A percentile compares a stretch with the other conserved stretches of the same genome.
phyloP scores from a whole-genome alignment of 2,888 invertebrate species.

The Bedellia somnulentella region DNA sequence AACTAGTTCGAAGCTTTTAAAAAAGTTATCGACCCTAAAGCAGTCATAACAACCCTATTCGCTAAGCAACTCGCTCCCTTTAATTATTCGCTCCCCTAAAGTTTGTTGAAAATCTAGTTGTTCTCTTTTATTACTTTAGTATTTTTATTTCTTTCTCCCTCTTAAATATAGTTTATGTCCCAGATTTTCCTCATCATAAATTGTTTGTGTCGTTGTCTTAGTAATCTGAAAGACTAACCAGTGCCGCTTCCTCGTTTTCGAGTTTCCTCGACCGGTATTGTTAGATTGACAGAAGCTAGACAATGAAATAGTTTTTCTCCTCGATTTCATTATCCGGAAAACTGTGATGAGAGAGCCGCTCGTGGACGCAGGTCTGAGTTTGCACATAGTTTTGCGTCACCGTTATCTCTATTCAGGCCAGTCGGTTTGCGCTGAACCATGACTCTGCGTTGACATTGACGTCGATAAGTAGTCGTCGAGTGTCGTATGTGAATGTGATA shows the following conservation, averaged over 20 bases:
- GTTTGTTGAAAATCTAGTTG: constrained; percentile 37
- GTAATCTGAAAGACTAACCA: no score
- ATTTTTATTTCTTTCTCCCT: constrained; percentile 34
- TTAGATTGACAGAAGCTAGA: constrained; percentile 19
- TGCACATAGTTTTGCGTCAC: constrained; percentile 34
- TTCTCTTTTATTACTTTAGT: constrained; percentile 38
- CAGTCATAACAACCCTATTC: constrained; percentile 53
- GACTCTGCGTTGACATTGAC: constrained; percentile 44
- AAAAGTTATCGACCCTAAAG: constrained; percentile 52
- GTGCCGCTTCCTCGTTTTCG: constrained; percentile 19
- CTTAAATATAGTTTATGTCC: no score
- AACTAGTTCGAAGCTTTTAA: no score
- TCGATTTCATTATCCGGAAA: constrained; percentile 28
- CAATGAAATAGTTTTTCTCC: constrained; percentile 23
- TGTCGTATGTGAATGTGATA: constrained; percentile 25
- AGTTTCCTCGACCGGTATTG: constrained; percentile 20
- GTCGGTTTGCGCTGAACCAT: constrained; percentile 37
- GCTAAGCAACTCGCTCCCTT: constrained; percentile 48
- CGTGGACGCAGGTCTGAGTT: constrained; percentile 24
- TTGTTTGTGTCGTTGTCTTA: no score
- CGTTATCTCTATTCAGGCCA: constrained; percentile 39
- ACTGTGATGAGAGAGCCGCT: constrained; percentile 18
- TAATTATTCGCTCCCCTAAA: constrained; percentile 58
- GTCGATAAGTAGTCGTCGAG: constrained; percentile 19
- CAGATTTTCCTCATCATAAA: no score